These are phyloP conservation scores for Paramisgurnus dabryanus DNA, from an alignment of 2,113 vertebrate genomes.

Conservation along the genomic window DNA sequence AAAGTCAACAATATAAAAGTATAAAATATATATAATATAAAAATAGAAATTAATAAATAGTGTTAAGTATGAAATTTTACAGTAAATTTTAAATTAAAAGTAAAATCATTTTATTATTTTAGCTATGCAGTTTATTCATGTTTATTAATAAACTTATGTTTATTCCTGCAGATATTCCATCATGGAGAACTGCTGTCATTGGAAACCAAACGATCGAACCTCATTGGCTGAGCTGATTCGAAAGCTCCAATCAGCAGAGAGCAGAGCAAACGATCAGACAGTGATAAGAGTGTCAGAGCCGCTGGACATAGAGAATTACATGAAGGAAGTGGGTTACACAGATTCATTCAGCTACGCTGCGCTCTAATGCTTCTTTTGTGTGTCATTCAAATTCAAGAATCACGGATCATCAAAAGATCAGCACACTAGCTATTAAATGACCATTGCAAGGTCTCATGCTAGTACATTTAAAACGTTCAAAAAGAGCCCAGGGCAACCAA, in stretches of 20 bases:
- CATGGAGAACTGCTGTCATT: conserved; percentile 84
- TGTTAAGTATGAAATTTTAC: too few relatives aligned
- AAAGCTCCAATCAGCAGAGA: conserved; percentile 69
- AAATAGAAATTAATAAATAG: too few relatives aligned
- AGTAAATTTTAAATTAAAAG: too few relatives aligned
- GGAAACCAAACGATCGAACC: conserved; percentile 68
- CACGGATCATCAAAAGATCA: neutral
- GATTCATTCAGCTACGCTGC: conserved; percentile 60
- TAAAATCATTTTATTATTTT: too few relatives aligned
- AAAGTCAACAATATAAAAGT: too few relatives aligned
- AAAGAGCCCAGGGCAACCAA: too few relatives aligned
- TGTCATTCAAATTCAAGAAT: neutral
- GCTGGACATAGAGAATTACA: conserved; percentile 68
- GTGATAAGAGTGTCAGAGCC: conserved; percentile 77
- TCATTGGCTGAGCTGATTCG: conserved; percentile 65
- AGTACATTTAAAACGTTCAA: neutral
- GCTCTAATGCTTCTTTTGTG: conserved; percentile 60
- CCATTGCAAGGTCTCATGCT: neutral
- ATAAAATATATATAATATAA: too few relatives aligned
- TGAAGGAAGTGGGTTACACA: conserved; percentile 70
- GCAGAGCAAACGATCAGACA: conserved; percentile 71
- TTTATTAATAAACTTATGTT: neutral
- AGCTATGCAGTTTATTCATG: too few relatives aligned
- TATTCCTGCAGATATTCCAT: conserved; percentile 74
- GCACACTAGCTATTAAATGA: neutral